Evolutionary conservation across 2,888 invertebrate genomes (phyloP).

Genomic region (Endotricha flammealis): DNA sequence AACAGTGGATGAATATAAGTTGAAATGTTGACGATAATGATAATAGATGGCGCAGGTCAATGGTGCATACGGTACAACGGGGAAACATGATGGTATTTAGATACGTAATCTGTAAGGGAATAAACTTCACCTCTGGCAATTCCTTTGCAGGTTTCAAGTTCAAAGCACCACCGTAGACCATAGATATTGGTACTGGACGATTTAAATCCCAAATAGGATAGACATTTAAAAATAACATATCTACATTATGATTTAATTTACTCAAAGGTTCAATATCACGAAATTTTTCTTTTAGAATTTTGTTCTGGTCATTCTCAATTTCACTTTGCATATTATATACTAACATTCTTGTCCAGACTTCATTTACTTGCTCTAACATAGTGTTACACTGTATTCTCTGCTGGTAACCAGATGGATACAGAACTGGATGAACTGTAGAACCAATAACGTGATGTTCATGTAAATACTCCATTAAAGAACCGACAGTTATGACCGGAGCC

Average conservation of each 20-base stretch:
- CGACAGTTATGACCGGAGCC: background rate
- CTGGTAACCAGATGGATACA: background rate
- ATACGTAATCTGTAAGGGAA: background rate
- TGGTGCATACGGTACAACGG: too few relatives aligned
- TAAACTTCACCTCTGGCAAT: constrained; percentile 37
- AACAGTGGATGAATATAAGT: background rate
- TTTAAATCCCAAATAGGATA: constrained; percentile 38
- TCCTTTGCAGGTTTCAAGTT: constrained; percentile 34
- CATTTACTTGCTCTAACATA: background rate
- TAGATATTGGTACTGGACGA: constrained; percentile 35
- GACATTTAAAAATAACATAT: constrained; percentile 44
- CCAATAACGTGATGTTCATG: background rate
- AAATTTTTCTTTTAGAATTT: background rate
- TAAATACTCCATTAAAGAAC: background rate
- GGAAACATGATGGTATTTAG: background rate
- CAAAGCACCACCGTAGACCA: constrained; percentile 46
- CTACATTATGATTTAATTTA: constrained; percentile 25
- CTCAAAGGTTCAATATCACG: background rate
- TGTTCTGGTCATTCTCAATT: background rate
- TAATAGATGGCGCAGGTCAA: too few relatives aligned
- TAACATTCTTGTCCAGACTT: background rate
- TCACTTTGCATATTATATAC: background rate
- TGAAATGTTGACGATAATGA: background rate
- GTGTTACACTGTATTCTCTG: background rate
- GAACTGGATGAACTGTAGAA: background rate